Evolutionary conservation across 2,888 invertebrate genomes (phyloP), one percentile per base, ranked within the genome.

Genomic region (Meta bourneti): DNA sequence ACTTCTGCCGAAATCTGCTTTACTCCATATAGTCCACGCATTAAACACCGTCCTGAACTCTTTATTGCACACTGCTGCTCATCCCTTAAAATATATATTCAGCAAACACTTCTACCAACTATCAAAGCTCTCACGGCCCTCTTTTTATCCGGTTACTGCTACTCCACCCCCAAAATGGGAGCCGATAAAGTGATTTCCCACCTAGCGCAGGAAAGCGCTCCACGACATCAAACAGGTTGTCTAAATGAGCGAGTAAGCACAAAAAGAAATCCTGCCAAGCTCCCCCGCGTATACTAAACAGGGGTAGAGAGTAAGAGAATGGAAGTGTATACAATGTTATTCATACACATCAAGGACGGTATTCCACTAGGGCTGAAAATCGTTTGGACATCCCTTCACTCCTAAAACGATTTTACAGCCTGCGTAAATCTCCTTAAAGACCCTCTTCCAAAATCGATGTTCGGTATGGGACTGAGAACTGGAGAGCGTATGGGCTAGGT

Each of bases 361-460:
- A 61, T 79, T 61, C 79, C 61, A 54, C 6, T 52, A 79, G 19
- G 61, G 61, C 61, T 13, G 13, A 61, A 61, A 61, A 61, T 61
- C 61, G 61, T 61, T 77, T 77, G 13, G 34, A 72, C 77, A 16
- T 77, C 16, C 77, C 16, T 48, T 16, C 34, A 34, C 77, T 49
- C 34, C n/a, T 49, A 16, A 77, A 77, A 77, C 34, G 77, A 48
- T 77, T 77, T 77, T 77, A 77, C 77, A 77, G 49, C 77, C 49
- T 11, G 49, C 49, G 77, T 77, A 77, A 77, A 77, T 77, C 77
- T 77, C 49, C 77, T 77, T 77, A 77, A 77, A 77, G 77, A n/a
- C 11, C 77, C 77, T n/a, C 49, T 16, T 16, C 16, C 77, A 48
- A 48, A 48, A 77, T 77, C 77, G 77, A 77, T 49, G 49, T 11